Percentiles rank a stretch among this genome's conserved stretches.
These are phyloP conservation scores for Cossypha polioptera DNA, from an alignment of 2,797 vertebrate genomes.

Conservation along the genomic window DNA sequence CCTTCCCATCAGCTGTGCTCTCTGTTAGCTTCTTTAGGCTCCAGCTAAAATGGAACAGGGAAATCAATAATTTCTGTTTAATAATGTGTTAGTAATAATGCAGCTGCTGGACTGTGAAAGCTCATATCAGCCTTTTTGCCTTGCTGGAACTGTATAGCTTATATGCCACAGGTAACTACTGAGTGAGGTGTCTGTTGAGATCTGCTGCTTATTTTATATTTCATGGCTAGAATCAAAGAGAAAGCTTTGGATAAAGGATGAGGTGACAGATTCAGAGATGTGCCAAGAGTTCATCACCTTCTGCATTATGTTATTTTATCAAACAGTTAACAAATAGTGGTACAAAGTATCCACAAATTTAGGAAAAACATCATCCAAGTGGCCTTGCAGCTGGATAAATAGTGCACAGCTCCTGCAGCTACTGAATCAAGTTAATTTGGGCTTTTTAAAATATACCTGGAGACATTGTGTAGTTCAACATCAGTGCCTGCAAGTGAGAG, in stretches of 20 bases:
- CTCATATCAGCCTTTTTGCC: neutral
- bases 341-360: neutral
- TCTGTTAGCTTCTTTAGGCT: neutral
- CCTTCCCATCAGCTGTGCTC: neutral
- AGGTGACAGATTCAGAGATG: neutral
- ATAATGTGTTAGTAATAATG: neutral
- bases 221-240: neutral
- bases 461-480: neutral
- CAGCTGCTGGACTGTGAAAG: neutral
- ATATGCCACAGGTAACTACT: neutral
- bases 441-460: neutral
- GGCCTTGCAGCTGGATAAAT: slow-evolving; percentile 17
- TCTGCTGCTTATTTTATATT: neutral
- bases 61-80: neutral
- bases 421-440: neutral
- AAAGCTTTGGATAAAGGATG: neutral
- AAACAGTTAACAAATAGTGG: neutral
- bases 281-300: neutral
- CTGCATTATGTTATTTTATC: neutral
- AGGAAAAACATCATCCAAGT: neutral
- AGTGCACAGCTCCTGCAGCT: neutral
- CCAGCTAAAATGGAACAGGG: neutral
- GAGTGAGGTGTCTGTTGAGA: neutral
- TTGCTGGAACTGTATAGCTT: neutral
- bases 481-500: neutral